Evolutionary conservation across 2,888 invertebrate genomes (phyloP), one percentile per base, ranked within the genome.

Genomic region (Cephus pygmeus): DNA sequence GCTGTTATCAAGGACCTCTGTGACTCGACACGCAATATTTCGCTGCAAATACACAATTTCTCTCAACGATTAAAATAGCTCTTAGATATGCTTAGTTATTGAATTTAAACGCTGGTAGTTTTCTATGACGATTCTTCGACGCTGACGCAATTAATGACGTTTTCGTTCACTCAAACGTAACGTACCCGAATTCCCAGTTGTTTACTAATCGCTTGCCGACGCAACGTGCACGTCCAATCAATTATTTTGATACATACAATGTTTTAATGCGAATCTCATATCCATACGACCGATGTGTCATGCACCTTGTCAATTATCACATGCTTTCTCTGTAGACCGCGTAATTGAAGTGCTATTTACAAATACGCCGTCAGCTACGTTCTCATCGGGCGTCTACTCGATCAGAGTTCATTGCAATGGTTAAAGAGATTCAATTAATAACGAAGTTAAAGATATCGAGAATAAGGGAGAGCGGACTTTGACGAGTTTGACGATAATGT

Each of bases 231-330:
- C 56, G 9, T 23, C 9, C 56, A 23, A 23, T 56, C 1, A 56
- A 56, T 56, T 56, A 56, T 56, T 23, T 23, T 56, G 9, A 56
- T 23, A 56, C 56, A 9, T 23, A 9, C 40, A 56, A 56, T 56
- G 40, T 9, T 56, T 56, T 56, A 23, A 56, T 23, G 6, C 56
- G 6, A 56, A 56, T 40, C 6, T 6, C 15, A 6, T 15, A 40
- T 40, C 40, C 40, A 40, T 23, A 40, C 15, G 36, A 31, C 23
- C 35, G 69, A 56, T 12, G 76, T 71, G 71, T 76, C 76, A 71
- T 76, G 35, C 68, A 76, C 76, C 71, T 76, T 76, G 36, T 36
- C 31, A 31, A 23, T 36, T 69, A 76, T 76, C 76, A 23, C 23
- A 15, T 36, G 40, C 36, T 76, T 71, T 69, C 23, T 40, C 31